Base-by-base conservation (phyloP, 2,888 invertebrate genomes). In the Danaus chrysippus region DNA sequence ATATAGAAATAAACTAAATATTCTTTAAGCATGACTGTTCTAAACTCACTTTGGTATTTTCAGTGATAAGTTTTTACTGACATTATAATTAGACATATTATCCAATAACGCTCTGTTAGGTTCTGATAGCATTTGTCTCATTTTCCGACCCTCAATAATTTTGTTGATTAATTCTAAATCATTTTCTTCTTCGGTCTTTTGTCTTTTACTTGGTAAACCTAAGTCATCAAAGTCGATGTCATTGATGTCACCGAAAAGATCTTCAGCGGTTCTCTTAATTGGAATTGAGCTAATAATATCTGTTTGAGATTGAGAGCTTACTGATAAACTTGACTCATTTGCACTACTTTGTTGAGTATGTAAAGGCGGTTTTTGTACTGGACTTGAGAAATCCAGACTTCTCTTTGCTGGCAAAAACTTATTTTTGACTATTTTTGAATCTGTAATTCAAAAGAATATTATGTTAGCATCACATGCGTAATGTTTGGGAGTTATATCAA, bases 241-340 rank as follows among this genome's bases (percentile, higher is more conserved):
- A 75, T 91, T 92, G 46, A 95, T 94, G 72, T 95, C 94, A 3
- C 95, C 95, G 79, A 96, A 95, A 12, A 96, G 78, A 69, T 96
- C 94, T 70, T 94, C 92, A 1, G 91, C 92, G 9, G 91, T 92
- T 69, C 94, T 83, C 77, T 94, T 94, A 43, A 3, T 58, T n/a
- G 19, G 59, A 54, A 15, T 10, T 49, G 49, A 17, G 10, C 17
- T n/a, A 60, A 71, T 65, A 0, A 73, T 41, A 6, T 77, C 76
- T 56, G 79, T 79, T 56, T 78, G 49, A 11, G 75, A 72, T 63
- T 71, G 73, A 41, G 82, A 68, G n/a, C 68, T 76, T 11, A 78
- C 80, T 15, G 80, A 77, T 15, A 77, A 69, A 1, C 72, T 66
- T 54, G 78, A 73, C 17, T 74, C 72, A 56, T 71, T 65, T 10